Evolutionary conservation across 2,888 invertebrate genomes (phyloP), one percentile per base, ranked within the genome.

Genomic region (Conistra vaccinii): DNA sequence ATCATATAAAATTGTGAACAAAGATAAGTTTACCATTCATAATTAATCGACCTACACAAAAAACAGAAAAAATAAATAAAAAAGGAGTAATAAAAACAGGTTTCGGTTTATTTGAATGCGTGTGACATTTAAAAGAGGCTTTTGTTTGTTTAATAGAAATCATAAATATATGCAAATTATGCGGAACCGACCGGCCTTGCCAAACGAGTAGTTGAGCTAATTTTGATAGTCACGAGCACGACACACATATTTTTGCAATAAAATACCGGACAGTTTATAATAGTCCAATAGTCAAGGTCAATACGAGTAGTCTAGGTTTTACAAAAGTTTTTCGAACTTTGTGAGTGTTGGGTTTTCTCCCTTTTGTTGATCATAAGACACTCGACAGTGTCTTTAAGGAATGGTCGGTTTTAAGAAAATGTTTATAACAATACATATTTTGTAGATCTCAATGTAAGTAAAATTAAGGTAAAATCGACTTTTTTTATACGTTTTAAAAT

Each of bases 141-240:
- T 83, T 83, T 88, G 81, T 86, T 87, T 86, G 76, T 86, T 82
- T 84, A 78, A 77, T 81, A 81, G 63, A 81, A 76, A 80, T 78
- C 73, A 85, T 79, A 74, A 74, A 86, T 80, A 77, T 87, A 89
- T 87, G 85, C 85, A 87, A 90, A 90, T 89, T 80, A 87, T 85
- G 87, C 85, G 86, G 88, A 90, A 90, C 89, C 66, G 17, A 76
- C 14, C 78, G 88, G 67, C 91, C 90, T 91, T 90, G 89, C 69
- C 45, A 60, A 74, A 80, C 76, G 73, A 74, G 74, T 75, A 48
- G 87, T 85, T 87, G 76, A 73, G 85, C 85, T 87, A 86, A 87
- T 88, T 87, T 84, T 85, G 82, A 87, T 80, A 75, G 83, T 84
- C 85, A 85, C 9, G 23, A 48, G 48, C 7, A n/a, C 69, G 67